Conservation (phyloP, 2,888 invertebrate species). For the Ommatoiulus sabulosus region DNA sequence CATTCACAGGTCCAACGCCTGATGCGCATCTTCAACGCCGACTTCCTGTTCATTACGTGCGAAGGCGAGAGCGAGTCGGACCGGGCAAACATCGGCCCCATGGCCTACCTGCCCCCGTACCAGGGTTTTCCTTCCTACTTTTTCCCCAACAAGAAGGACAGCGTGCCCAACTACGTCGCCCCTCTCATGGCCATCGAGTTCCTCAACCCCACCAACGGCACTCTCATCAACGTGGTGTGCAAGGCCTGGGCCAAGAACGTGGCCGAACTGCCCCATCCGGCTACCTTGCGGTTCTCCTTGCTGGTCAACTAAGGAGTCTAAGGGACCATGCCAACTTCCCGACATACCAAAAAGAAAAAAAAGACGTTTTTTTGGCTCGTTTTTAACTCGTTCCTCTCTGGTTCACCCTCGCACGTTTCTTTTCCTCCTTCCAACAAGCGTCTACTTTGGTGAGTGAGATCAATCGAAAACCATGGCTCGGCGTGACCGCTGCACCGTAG, state of each 20-base stretch:
- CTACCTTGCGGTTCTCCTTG: conserved; percentile 50
- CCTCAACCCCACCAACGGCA: conserved; percentile 53
- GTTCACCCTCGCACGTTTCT: neutral
- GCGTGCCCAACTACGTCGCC: conserved; percentile 36
- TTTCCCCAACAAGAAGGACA: conserved; percentile 51
- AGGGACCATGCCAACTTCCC: neutral
- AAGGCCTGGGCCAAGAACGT: conserved; percentile 53
- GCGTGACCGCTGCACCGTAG: too few species aligned
- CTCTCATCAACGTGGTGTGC: conserved; percentile 50
- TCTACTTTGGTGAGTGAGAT: too few species aligned
- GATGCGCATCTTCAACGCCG: conserved; percentile 51
- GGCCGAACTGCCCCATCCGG: neutral
- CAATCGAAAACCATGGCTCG: too few species aligned
- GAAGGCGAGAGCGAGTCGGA: conserved; percentile 51
- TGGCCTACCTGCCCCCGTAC: conserved; percentile 55
- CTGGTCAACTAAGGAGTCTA: conserved; percentile 47
- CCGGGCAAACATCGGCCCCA: conserved; percentile 52
- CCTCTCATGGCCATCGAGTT: conserved; percentile 55
- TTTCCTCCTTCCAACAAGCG: neutral
- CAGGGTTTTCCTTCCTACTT: conserved; percentile 56
- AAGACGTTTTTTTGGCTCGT: neutral
- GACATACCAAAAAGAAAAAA: neutral
- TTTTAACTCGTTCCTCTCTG: neutral
- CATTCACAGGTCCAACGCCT: conserved; percentile 50
- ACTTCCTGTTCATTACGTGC: conserved; percentile 53